These are phyloP conservation scores for Aphelenchoides besseyi DNA, from an alignment of 1,140 invertebrate genomes.

Conservation along the genomic window DNA sequence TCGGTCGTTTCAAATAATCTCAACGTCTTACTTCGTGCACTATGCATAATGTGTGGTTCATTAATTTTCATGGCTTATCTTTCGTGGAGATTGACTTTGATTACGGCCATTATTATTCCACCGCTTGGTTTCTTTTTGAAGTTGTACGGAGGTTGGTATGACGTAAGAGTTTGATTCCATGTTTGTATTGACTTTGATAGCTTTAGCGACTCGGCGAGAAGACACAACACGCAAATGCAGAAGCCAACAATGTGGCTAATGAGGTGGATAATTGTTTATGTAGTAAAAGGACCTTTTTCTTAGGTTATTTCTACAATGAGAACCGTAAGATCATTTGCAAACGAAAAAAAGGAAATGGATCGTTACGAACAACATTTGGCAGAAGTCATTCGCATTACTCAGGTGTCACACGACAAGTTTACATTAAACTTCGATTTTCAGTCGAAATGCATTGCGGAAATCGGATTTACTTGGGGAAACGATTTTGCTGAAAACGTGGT, in stretches of 20 bases:
- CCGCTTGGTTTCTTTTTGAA: constrained; percentile 63
- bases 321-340: constrained; percentile 41
- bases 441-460: constrained; percentile 41
- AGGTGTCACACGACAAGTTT: constrained; percentile 12
- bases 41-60: constrained; percentile 56
- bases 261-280: constrained; percentile 40
- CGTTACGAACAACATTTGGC: constrained; percentile 39
- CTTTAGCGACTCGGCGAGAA: constrained; percentile 44
- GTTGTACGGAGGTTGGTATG: constrained; percentile 63
- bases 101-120: constrained; percentile 64
- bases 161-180: constrained; percentile 43
- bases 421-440: constrained; percentile 9
- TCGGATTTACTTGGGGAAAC: constrained; percentile 40
- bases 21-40: constrained; percentile 58
- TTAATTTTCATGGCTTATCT: constrained; percentile 64
- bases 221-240: constrained; percentile 60
- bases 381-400: constrained; percentile 34
- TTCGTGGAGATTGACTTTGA: constrained; percentile 63
- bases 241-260: constrained; percentile 63
- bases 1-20: constrained; percentile 46
- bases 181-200: constrained; percentile 44
- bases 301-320: constrained; percentile 25
- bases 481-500: constrained; percentile 53
- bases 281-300: constrained; percentile 21
- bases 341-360: constrained; percentile 31